Evolutionary conservation across 2,888 invertebrate genomes (phyloP).

Genomic region (Aleiodes leptofemur): DNA sequence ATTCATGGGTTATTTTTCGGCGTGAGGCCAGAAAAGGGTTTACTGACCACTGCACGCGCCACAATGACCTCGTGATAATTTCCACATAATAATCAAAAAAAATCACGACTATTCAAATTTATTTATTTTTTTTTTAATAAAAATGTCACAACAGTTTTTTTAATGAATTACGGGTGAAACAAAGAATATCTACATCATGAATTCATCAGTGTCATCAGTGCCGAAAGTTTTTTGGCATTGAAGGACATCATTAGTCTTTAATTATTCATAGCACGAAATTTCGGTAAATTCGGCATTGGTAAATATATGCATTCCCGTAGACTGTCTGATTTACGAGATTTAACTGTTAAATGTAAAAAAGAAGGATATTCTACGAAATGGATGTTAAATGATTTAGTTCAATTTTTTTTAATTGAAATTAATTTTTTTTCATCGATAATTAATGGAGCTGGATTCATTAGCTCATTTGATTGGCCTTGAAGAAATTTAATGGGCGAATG

Average conservation of each 20-base stretch:
- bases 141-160: not conserved
- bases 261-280: slow-evolving; percentile 47
- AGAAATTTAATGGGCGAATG: too few relatives aligned
- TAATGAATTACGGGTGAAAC: not conserved
- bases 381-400: slow-evolving; percentile 46
- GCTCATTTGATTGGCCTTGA: slow-evolving; percentile 12
- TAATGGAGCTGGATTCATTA: slow-evolving; percentile 29
- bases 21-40: not conserved
- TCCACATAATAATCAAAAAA: not conserved
- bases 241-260: slow-evolving; percentile 41
- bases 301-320: slow-evolving; percentile 44
- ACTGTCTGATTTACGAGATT: slow-evolving; percentile 40
- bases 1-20: slow-evolving; percentile 51
- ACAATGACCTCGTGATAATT: not conserved
- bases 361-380: slow-evolving; percentile 24
- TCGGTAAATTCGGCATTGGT: slow-evolving; percentile 43
- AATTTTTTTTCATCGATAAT: not conserved
- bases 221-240: slow-evolving; percentile 13
- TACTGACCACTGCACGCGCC: slow-evolving; percentile 17
- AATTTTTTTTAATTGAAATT: slow-evolving; percentile 19
- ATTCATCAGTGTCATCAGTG: slow-evolving; percentile 29
- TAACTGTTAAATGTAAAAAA: slow-evolving; percentile 18
- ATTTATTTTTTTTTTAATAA: not conserved
- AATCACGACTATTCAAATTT: not conserved
- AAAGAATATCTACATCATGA: slow-evolving; percentile 34